Base-by-base conservation (phyloP, 2,888 invertebrate species). In the Aspidapion aeneum region DNA sequence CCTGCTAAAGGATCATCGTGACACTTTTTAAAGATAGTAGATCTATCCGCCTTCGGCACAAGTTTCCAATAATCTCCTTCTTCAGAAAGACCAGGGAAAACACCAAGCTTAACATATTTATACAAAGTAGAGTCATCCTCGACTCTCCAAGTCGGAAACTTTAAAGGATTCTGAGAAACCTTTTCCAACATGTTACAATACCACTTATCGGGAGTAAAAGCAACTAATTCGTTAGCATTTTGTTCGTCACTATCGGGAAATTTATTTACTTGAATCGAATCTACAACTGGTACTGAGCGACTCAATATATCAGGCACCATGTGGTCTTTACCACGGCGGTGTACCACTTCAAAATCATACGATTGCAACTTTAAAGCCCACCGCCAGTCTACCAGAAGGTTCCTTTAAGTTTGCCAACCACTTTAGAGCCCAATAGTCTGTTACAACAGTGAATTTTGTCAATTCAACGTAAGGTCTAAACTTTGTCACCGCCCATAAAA, bases 351-450 rank as follows among this genome's bases (percentile, higher is more conserved):
- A 61, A 66, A 71, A 35, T 63, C 56, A 57, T 58, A 70, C n/a
- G 59, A 69, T 55, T 69, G 69, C n/a, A 70, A 55, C 3, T 64
- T 57, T 18, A 71, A 19, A 16, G 67, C 64, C 70, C 71, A 71
- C 51, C 71, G 66, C 66, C 2, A 71, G 21, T 20, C 70, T 49
- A 22, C 72, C 70, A 3, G 58, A 60, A 7, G 68, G 66, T 56
- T 71, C 63, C 55, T 71, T 69, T 1, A 66, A 35, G 17, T 21
- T 57, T 19, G 64, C 57, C 1, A 69, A 49, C 61, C 64, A 61
- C n/a, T 62, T 22, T 9, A 66, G 54, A 51, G 60, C 55, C 55
- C n/a, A 60, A 55, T 64, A 63, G 48, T 68, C 63, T 0, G 68
- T 69, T 1, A 69, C 35, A 0, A 64, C 67, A 3, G 58, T 66